Base-by-base conservation (phyloP, 2,888 invertebrate species). In the Ophonus ardosiacus region DNA sequence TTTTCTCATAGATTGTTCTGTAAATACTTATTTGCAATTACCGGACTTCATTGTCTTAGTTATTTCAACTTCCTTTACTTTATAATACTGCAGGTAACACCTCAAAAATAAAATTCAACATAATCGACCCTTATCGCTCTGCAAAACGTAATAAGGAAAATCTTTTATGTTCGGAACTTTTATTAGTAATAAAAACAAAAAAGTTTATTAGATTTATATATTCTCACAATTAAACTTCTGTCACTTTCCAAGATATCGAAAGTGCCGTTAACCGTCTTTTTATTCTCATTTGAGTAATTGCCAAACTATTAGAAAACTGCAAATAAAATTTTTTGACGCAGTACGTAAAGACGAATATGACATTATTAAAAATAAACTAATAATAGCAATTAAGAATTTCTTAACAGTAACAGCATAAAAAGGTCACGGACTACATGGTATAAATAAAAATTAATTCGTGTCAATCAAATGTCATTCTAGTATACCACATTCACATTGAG, bases 1-100 rank as follows among this genome's bases (percentile, higher is more conserved):
- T 78, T 13, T 18, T n/a, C 40, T 13, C 1, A 31, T 74, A 43
- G 43, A 43, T 43, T 74, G 18, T 10, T 40, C 10, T 51, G 18
- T 43, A 74, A 74, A 74, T 74, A 74, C 51, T 74, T 74, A 74
- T 74, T 74, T 74, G 71, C 43, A 74, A 43, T 43, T 74, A 74
- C 51, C 4, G 68, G 63, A 8, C 10, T 24, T 31, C 31, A 7
- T 6, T 68, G n/a, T 13, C 31, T 4, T 31, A n/a, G 10, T 24
- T 31, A n/a, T 68, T 68, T 68, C 68, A 63, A 21, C 21, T 63
- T 63, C 24, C 24, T 63, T 13, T 18, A 18, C 43, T 2, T 51
- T 31, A 31, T 31, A 31, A 31, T 31, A 31, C 5, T 6, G 31
- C 31, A 31, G 24, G 3, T n/a, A n/a, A n/a, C n/a, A n/a, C n/a